Conservation (phyloP, 2,113 vertebrate genomes). For the Macaca fascicularis region T2T-MFA8v1.1 NC_088388.1:127381001-127381500, state of each 20-base stretch:
- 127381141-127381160: neutral
- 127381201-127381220: neutral
- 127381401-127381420: neutral
- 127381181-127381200: neutral
- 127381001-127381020: neutral
- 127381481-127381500: neutral
- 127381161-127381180: neutral
- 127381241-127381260: neutral
- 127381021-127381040: neutral
- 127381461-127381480: neutral
- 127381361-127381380: slow-evolving; percentile 30
- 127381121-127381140: neutral
- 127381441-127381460: neutral
- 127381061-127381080: neutral
- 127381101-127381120: neutral
- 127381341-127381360: neutral
- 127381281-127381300: neutral
- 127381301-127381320: neutral
- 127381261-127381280: neutral
- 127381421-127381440: neutral
- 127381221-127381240: neutral
- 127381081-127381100: neutral
- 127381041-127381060: neutral
- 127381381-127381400: neutral
- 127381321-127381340: neutral